Percentiles rank a stretch among this genome's conserved stretches.
Evolutionary conservation across 2,888 invertebrate genomes (phyloP).

Genomic region (Camponotus fellah): DNA sequence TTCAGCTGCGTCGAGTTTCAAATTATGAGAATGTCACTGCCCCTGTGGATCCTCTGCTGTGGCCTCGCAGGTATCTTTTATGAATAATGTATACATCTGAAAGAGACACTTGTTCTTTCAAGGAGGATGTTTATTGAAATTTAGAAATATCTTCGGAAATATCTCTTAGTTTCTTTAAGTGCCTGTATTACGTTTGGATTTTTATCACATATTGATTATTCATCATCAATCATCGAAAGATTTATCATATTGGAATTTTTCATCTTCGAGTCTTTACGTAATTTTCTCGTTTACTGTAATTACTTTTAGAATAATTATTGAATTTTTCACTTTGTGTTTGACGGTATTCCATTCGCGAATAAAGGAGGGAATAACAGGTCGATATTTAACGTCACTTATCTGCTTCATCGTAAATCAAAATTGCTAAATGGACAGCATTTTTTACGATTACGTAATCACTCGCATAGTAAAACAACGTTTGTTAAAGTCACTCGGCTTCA

Average conservation of each 20-base stretch:
- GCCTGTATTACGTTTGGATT: not conserved
- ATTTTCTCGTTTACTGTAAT: not conserved
- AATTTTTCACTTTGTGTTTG: not conserved
- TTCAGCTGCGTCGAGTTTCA: not conserved
- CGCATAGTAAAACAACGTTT: not conserved
- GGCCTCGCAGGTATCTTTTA: conserved; percentile 26
- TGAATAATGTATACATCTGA: not conserved
- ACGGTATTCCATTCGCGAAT: not conserved
- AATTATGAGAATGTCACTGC: conserved; percentile 11
- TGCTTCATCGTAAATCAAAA: conserved; percentile 8
- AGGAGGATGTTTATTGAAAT: not conserved
- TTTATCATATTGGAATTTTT: not conserved
- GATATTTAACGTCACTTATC: not conserved
- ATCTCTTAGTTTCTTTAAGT: not conserved
- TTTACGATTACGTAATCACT: conserved; percentile 25
- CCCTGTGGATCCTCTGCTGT: conserved; percentile 31
- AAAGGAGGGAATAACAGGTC: not conserved
- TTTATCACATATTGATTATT: not conserved
- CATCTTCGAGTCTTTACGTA: not conserved
- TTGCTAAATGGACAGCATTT: not conserved
- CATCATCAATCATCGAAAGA: not conserved
- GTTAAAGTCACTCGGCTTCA: conserved; percentile 15
- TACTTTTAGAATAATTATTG: not conserved
- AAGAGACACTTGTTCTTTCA: not conserved
- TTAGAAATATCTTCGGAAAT: not conserved